Evolutionary conservation across 2,888 invertebrate species (phyloP).

Genomic region (Toxonevra muliebris): DNA sequence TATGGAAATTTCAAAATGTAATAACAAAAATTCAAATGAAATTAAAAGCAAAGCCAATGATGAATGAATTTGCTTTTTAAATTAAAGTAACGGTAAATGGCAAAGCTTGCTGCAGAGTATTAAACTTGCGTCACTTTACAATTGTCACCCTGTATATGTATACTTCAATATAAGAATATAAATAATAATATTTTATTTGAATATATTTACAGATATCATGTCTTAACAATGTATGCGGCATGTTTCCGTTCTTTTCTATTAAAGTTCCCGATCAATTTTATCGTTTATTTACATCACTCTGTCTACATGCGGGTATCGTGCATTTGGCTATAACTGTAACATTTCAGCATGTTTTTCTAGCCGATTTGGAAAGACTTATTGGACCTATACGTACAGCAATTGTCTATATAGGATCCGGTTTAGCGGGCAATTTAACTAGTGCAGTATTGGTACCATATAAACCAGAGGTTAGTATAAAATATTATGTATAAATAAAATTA

Average conservation of each 20-base stretch:
- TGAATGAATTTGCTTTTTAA: too few relatives aligned
- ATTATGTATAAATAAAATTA: too few relatives aligned
- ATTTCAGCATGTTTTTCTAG: conserved; percentile 93
- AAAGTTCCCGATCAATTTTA: conserved; percentile 97
- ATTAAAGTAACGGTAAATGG: too few relatives aligned
- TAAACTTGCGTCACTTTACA: too few relatives aligned
- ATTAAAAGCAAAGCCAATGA: too few relatives aligned
- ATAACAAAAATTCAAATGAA: too few relatives aligned
- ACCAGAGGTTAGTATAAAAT: conserved; percentile 77
- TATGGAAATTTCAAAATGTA: too few relatives aligned
- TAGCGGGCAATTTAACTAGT: conserved; percentile 96
- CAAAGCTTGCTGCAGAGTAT: too few relatives aligned
- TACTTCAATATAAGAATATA: too few relatives aligned
- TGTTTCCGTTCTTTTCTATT: conserved; percentile 94
- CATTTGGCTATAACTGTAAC: conserved; percentile 89
- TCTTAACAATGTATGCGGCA: conserved; percentile 93
- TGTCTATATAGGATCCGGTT: conserved; percentile 93
- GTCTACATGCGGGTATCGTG: conserved; percentile 94
- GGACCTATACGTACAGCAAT: conserved; percentile 92
- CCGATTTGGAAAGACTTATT: conserved; percentile 95
- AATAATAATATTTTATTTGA: too few relatives aligned
- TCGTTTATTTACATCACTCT: conserved; percentile 94
- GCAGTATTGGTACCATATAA: conserved; percentile 97
- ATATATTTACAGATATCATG: conserved; percentile 81
- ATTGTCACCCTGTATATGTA: too few relatives aligned